phyloP scores from a whole-genome alignment of 2,888 invertebrate genomes.

The Eurytoma adleriae region DNA sequence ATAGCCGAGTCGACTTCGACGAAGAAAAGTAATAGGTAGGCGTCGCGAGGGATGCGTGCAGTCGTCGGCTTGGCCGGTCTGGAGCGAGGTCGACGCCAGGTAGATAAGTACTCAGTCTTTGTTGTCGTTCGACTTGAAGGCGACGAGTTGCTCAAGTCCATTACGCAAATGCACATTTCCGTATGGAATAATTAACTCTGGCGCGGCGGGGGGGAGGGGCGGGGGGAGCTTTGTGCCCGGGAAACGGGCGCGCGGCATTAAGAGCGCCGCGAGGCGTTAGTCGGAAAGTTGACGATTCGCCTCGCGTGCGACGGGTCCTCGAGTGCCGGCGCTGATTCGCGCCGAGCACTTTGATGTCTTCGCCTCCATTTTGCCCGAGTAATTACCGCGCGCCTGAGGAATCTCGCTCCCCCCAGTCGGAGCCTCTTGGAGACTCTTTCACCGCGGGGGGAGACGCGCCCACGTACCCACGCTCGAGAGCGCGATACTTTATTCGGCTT shows the following conservation, averaged over 20 bases:
- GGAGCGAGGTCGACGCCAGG: not conserved
- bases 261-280: slow-evolving; percentile 1
- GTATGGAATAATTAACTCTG: slow-evolving; percentile 55
- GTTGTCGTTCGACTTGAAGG: slow-evolving; percentile 41
- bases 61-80: not conserved
- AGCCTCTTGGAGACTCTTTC: not conserved
- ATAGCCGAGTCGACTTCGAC: not conserved
- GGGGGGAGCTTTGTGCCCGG: slow-evolving; percentile 8
- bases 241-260: slow-evolving; percentile 40
- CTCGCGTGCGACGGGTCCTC: not conserved
- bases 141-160: slow-evolving; percentile 53
- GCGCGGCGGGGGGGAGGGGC: not conserved
- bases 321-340: slow-evolving; percentile 3
- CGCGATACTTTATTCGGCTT: no score
- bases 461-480: no score
- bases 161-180: slow-evolving; percentile 57
- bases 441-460: not conserved
- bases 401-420: not conserved
- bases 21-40: not conserved
- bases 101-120: slow-evolving; percentile 2
- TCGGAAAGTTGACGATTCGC: not conserved
- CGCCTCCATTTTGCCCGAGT: slow-evolving; percentile 25
- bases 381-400: slow-evolving; percentile 13
- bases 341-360: slow-evolving; percentile 43
- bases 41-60: not conserved